Evolutionary conservation across 2,113 vertebrate genomes (phyloP), one percentile per base, ranked within the genome.

Genomic region (Malurus elegans): DNA sequence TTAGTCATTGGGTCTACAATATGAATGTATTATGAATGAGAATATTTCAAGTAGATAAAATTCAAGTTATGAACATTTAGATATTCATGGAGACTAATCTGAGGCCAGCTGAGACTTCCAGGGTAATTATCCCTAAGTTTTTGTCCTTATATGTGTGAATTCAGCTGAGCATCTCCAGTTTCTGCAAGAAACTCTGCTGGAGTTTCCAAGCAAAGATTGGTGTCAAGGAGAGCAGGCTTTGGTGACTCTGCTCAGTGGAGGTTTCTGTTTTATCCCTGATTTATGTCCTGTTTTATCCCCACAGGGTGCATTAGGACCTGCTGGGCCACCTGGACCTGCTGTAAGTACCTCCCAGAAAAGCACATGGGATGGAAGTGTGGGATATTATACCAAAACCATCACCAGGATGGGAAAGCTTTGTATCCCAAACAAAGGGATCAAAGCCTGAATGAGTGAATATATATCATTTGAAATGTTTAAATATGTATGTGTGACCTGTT

Each of bases 271-370:
- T n/a, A 38, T n/a, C 32, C n/a, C 57, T 78, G 29, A 93, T 84
- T 70, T 56, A 7, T 15, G 9, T 61, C 40, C 21, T 95, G 45
- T 20, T 90, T 97, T 34, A 8, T 95, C 61, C 88, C 95, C 38
- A 2, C 26, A 99, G 99, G 99, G 99, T 65, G 98, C 98, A 2
- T 14, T 98, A 29, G 99, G 99, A 97, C 99, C 98, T 88, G 47
- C 98, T 0, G 99, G 99, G 34, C 99, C 99, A 6, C 96, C 97
- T 29, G 99, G 99, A 96, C 91, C 98, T 93, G 98, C 99, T 96
- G 99, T 99, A 97, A 99, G 99, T 99, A 96, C 23, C 25, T 28
- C 17, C 54, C 20, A 48, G 51, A 67, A 8, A 45, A 24, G 32
- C 26, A 3, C 15, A 1, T 3, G 26, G 16, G 62, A 10, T 61